phyloP scores from a whole-genome alignment of 1,140 invertebrate genomes.

The Episyrphus balteatus region DNA sequence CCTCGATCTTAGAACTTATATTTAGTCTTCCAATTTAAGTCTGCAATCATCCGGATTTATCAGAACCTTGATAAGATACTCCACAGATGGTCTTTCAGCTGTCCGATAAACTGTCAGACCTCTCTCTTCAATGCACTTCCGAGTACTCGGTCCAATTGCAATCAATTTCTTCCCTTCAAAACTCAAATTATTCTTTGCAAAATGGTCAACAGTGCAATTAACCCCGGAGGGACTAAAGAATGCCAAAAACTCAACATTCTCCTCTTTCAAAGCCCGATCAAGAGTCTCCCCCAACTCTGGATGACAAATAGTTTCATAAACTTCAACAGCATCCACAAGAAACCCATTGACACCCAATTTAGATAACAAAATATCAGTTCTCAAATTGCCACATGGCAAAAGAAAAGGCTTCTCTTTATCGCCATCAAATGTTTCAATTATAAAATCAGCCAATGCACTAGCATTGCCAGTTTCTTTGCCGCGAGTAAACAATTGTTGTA shows the following conservation, averaged over 20 bases:
- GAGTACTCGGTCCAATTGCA: constrained; percentile 33
- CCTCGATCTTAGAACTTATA: no score
- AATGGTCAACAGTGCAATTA: constrained; percentile 25
- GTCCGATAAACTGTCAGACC: constrained; percentile 27
- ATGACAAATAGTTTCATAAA: constrained; percentile 41
- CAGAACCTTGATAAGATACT: constrained; percentile 32
- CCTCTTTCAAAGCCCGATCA: constrained; percentile 34
- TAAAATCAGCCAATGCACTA: constrained; percentile 38
- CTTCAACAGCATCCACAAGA: constrained; percentile 38
- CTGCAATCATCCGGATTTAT: constrained; percentile 27
- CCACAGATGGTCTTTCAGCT: constrained; percentile 33
- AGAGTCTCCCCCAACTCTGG: constrained; percentile 38
- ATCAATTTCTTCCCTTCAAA: constrained; percentile 29
- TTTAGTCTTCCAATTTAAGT: no score
- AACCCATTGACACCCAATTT: constrained; percentile 36
- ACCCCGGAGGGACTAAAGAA: constrained; percentile 46
- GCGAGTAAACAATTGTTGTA: constrained; percentile 39
- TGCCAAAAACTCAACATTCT: constrained; percentile 39
- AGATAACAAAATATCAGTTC: constrained; percentile 39
- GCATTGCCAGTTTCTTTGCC: constrained; percentile 42
- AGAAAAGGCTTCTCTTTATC: constrained; percentile 34
- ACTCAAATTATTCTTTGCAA: constrained; percentile 15
- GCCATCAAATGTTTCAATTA: constrained; percentile 38
- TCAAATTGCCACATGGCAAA: constrained; percentile 43
- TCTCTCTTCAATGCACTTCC: constrained; percentile 22